Conservation (phyloP, 2,797 vertebrate genomes). For the Enteromius afrohamiltoni region DNA sequence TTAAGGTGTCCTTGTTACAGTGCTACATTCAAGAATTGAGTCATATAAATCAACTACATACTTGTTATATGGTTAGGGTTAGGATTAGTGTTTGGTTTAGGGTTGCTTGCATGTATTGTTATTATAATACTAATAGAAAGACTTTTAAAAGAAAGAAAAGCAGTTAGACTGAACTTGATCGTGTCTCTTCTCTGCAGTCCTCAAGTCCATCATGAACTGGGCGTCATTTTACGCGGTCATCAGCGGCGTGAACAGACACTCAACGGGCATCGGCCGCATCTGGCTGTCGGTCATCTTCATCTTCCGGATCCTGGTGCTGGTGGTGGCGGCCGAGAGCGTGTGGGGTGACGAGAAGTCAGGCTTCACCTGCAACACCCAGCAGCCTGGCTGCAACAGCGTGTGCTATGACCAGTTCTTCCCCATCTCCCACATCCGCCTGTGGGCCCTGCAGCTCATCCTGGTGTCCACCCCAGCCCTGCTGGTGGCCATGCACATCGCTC, state of each 20-base stretch:
- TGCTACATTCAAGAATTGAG: too few species aligned
- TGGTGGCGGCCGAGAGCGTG: conserved; percentile 95
- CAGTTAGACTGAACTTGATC: background rate
- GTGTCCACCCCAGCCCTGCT: conserved; percentile 96
- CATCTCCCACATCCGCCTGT: conserved; percentile 96
- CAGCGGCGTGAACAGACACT: conserved; percentile 97
- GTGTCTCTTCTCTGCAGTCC: conserved; percentile 70
- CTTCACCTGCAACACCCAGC: conserved; percentile 97
- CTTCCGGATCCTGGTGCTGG: conserved; percentile 96
- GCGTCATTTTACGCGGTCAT: conserved; percentile 93
- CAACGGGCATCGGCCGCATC: conserved; percentile 93
- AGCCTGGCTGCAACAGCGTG: conserved; percentile 97
- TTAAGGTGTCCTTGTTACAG: too few species aligned
- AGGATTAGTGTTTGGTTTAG: too few species aligned
- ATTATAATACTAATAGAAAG: too few species aligned
- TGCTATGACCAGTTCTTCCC: conserved; percentile 99
- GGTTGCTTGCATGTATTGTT: too few species aligned
- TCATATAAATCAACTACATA: too few species aligned
- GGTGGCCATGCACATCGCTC: conserved; percentile 97
- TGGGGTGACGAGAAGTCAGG: conserved; percentile 97
- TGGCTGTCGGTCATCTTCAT: conserved; percentile 99
- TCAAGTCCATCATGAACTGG: conserved; percentile 96
- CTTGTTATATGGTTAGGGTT: too few species aligned
- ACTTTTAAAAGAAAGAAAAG: too few species aligned
- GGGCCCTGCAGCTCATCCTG: conserved; percentile 96